Conservation (phyloP, 2,113 vertebrate species). For the Eurypyga helias region DNA sequence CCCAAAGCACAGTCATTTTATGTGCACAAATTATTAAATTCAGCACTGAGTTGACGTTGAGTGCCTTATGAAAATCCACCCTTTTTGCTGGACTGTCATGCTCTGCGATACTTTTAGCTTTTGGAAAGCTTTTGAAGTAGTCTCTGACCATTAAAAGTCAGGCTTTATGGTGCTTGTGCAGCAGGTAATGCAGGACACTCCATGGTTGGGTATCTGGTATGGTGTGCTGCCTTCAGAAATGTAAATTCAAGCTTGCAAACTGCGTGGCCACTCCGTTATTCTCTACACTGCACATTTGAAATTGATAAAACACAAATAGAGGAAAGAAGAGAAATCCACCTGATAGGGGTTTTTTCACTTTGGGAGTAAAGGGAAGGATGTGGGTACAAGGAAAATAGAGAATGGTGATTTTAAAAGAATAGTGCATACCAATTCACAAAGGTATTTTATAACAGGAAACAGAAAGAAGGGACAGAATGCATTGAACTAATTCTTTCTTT, state of each 20-base stretch:
- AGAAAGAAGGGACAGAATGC: background rate
- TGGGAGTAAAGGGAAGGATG: background rate
- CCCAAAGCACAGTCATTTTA: background rate
- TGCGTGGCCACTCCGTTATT: background rate
- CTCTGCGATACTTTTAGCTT: background rate
- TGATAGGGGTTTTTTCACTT: background rate
- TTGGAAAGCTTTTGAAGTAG: background rate
- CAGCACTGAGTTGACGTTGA: background rate
- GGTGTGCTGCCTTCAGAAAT: rapidly evolving
- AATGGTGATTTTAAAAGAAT: background rate
- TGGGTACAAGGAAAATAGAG: background rate
- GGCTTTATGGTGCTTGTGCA: background rate
- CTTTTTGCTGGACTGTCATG: background rate
- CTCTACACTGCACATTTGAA: background rate
- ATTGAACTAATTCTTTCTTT: background rate
- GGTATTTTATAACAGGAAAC: background rate
- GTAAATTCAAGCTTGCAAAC: background rate
- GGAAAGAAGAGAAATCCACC: background rate
- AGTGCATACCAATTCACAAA: rapidly evolving
- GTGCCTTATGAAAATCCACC: background rate
- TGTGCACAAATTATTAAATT: background rate
- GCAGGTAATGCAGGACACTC: rapidly evolving
- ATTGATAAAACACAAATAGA: background rate
- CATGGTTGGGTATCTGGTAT: rapidly evolving
- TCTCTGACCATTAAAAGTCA: background rate